Evolutionary conservation across 1,140 invertebrate species (phyloP), one percentile per base, ranked within the genome.

Genomic region (Asbolus verrucosus): DNA sequence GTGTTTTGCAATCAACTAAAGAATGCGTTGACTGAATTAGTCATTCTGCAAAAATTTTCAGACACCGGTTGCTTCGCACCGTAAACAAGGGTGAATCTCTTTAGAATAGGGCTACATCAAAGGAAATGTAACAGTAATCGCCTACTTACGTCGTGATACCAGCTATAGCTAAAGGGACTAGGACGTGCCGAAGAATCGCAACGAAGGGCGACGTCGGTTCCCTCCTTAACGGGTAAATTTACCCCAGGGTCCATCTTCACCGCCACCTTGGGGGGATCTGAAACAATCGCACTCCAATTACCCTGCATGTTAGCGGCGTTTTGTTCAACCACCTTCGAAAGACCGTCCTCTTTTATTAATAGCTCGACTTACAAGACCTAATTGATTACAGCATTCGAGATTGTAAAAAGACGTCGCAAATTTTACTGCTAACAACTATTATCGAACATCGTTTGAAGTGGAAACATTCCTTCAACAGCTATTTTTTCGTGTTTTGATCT

Each of bases 61-160:
- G 24, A n/a, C 19, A 27, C 19, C 27, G 46, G 21, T 54, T 54
- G 18, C 33, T 27, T 27, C 6, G 1, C 18, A n/a, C 43, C 39
- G 13, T 30, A 46, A 65, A 46, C 46, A 65, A 65, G 46, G 30
- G 8, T 15, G 14, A 9, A 66, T 66, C 41, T 11, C 6, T 46
- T 24, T 16, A 65, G 36, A 46, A 62, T 21, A 41, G 62, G 62
- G 18, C 14, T 3, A 13, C 43, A 62, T 62, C 24, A 33, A 33
- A 65, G 39, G 21, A 41, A 41, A 65, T 65, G 39, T 39, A 65
- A 41, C 15, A 30, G 27, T 39, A 41, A 68, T 62, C 38, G 65
- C 68, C 65, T 73, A 86, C 86, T 87, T 78, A 88, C 87, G 74
- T 85, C 80, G 73, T 86, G 85, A 71, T 85, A 85, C 87, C 87